A percentile compares a stretch with the other conserved stretches of the same genome.
These are phyloP conservation scores for Ranitomeya imitator DNA, from an alignment of 2,113 vertebrate genomes.

Conservation along the genomic window DNA sequence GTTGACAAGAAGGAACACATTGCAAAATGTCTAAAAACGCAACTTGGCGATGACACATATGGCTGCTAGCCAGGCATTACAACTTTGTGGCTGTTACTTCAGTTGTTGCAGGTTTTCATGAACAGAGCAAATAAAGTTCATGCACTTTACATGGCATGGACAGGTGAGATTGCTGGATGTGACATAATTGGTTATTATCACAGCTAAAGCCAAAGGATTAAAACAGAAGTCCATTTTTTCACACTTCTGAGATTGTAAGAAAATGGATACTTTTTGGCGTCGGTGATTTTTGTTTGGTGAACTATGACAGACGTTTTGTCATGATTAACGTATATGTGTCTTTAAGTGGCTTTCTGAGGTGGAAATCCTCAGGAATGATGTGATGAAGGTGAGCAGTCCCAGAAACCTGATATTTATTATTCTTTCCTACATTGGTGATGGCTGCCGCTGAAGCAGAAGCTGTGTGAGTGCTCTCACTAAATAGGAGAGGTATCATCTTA, in stretches of 20 bases:
- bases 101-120: not conserved
- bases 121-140: not conserved
- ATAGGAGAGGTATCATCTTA: slow-evolving; percentile 62
- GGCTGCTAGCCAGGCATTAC: not conserved
- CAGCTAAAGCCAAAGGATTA: not conserved
- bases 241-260: not conserved
- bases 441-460: slow-evolving; percentile 59
- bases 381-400: not conserved
- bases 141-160: not conserved
- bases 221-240: not conserved
- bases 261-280: not conserved
- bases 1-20: not conserved
- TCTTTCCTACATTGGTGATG: not conserved
- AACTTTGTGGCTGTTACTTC: not conserved
- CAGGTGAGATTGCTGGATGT: slow-evolving; percentile 11
- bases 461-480: slow-evolving; percentile 58
- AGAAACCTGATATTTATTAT: slow-evolving; percentile 22
- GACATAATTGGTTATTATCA: slow-evolving; percentile 3
- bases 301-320: not conserved
- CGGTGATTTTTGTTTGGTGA: not conserved
- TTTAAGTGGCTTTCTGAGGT: not conserved
- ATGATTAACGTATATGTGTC: not conserved
- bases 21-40: not conserved
- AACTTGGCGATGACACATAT: not conserved
- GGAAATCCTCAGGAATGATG: not conserved